Base-by-base conservation (phyloP, 2,113 vertebrate species). In the Oncorhynchus kisutch region DNA sequence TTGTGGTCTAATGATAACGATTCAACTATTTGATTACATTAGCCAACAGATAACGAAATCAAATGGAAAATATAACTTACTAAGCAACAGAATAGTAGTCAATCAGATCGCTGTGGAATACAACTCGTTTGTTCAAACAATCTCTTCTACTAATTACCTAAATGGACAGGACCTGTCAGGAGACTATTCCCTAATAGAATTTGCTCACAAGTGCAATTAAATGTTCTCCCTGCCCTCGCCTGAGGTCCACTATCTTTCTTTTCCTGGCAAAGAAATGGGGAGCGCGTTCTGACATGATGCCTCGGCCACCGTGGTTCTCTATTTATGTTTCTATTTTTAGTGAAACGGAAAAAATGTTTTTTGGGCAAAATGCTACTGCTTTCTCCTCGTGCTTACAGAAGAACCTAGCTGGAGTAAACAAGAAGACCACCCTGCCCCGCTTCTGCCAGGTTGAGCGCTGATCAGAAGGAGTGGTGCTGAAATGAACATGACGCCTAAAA, bases 181-280 rank as follows among this genome's bases (percentile, higher is more conserved):
- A 95, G 95, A 93, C 95, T 95, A 91, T 94, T 95, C 96, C 95
- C 96, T 98, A 97, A 99, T 94, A 96, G 93, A 96, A 97, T 98
- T 97, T 97, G 93, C 93, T 94, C 94, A 94, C 95, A 96, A 97
- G 95, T 96, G 95, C 96, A 98, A 97, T 97, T 97, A 96, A 95
- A 97, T 98, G 97, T 97, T 95, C 96, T 91, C 27, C 11, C 60
- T 90, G 92, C 93, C 77, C 86, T 90, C 89, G 91, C 88, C 89
- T 89, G 79, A 80, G 90, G 90, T 86, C 67, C 78, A 71, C 70
- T 72, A 75, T 78, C 75, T 81, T 86, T 74, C 81, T 82, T 80
- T 90, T 83, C 70, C 71, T 74, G 51, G 16, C 51, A 70, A 75
- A 75, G 79, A 76, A 84, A 78, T 81, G 60, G 65, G 31, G 62